These are phyloP conservation scores for Gnatocerus cornutus DNA, from an alignment of 2,888 invertebrate species.

Conservation along the genomic window DNA sequence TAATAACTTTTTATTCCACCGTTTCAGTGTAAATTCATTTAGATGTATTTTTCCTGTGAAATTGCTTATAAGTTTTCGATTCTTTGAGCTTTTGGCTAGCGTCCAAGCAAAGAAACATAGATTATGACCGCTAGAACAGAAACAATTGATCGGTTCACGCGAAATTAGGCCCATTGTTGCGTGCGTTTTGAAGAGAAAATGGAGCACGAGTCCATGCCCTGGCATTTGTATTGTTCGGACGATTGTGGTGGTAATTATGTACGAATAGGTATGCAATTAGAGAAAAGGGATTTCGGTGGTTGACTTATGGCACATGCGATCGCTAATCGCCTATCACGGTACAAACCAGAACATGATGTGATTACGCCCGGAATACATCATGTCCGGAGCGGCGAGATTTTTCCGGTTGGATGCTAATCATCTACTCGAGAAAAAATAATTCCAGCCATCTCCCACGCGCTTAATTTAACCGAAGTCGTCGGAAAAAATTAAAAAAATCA, in stretches of 20 bases:
- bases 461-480: neutral
- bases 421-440: constrained; percentile 6
- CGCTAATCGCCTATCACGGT: constrained; percentile 21
- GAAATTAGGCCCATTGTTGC: constrained; percentile 38
- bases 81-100: neutral
- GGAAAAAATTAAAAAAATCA: neutral
- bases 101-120: constrained; percentile 4
- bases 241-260: constrained; percentile 39
- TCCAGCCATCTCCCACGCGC: neutral
- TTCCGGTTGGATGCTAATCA: constrained; percentile 17
- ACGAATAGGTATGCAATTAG: constrained; percentile 45
- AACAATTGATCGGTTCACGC: constrained; percentile 37
- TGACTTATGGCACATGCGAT: constrained; percentile 31
- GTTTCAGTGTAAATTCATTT: neutral
- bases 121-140: constrained; percentile 30
- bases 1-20: neutral
- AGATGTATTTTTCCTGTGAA: no score
- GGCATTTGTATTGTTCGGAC: constrained; percentile 38
- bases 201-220: constrained; percentile 23
- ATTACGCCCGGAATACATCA: constrained; percentile 23
- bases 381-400: constrained; percentile 16
- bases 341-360: constrained; percentile 10
- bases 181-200: constrained; percentile 38
- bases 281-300: constrained; percentile 21
- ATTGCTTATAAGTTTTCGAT: neutral